phyloP scores from a whole-genome alignment of 2,113 vertebrate genomes.

The Cyrtonyx montezumae region DNA sequence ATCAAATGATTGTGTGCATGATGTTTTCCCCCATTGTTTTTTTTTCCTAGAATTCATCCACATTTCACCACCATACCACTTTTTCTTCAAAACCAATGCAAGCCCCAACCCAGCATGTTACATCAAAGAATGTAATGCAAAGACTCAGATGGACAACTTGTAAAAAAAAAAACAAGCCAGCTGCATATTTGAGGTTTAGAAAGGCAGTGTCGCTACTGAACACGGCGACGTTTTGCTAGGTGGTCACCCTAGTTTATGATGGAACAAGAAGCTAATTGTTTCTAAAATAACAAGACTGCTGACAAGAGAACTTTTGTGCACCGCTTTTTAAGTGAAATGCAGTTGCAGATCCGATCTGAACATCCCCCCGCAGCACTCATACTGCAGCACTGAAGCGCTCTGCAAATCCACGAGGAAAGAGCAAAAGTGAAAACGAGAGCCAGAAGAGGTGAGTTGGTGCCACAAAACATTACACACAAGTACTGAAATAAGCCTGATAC shows the following conservation, averaged over 20 bases:
- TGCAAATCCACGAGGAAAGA: neutral
- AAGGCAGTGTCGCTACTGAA: neutral
- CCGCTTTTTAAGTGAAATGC: neutral
- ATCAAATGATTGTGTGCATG: neutral
- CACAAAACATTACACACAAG: neutral
- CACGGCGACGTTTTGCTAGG: neutral
- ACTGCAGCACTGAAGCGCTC: neutral
- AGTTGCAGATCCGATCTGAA: neutral
- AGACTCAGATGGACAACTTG: neutral
- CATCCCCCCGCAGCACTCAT: neutral
- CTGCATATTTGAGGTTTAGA: neutral
- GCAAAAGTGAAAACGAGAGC: conserved; percentile 37
- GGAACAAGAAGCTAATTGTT: neutral
- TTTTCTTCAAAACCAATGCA: neutral
- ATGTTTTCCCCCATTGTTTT: neutral
- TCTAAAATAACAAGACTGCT: neutral
- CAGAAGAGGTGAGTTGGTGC: neutral
- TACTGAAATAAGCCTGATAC: neutral
- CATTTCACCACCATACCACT: conserved; percentile 2
- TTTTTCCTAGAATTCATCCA: conserved; percentile 58
- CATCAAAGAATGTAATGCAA: neutral
- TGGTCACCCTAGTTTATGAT: neutral
- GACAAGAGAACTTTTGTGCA: neutral
- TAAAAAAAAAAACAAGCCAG: neutral
- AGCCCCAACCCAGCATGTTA: neutral